A percentile compares a stretch with the other conserved stretches of the same genome.
Conservation (phyloP, 2,888 invertebrate genomes). For the Drosophila acutilabella region DNA sequence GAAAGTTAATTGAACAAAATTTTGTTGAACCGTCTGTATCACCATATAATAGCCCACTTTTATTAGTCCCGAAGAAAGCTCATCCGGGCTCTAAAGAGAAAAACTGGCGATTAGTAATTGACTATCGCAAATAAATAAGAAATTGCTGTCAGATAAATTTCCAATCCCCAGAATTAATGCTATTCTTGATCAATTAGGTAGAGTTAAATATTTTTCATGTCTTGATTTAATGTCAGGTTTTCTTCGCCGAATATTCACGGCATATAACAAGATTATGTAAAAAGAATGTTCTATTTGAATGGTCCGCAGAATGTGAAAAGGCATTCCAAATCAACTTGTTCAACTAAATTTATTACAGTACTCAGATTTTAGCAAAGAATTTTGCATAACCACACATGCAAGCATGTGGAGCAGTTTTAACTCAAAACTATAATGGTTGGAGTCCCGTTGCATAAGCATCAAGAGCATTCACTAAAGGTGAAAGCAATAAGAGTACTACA, state of each 20-base stretch:
- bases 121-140: constrained; percentile 28
- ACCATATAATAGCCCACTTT: not conserved
- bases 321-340: too few species aligned
- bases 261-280: constrained; percentile 3
- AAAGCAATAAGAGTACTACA: too few species aligned
- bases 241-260: not conserved
- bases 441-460: too few species aligned
- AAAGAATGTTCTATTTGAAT: not conserved
- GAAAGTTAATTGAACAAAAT: constrained; percentile 6
- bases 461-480: too few species aligned
- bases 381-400: too few species aligned
- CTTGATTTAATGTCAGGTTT: constrained; percentile 20
- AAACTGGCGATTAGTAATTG: constrained; percentile 10
- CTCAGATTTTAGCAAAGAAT: too few species aligned
- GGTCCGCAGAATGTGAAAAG: not conserved
- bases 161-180: constrained; percentile 22
- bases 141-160: constrained; percentile 22
- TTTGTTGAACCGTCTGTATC: constrained; percentile 10
- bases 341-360: too few species aligned
- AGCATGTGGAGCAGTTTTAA: too few species aligned
- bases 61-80: not conserved
- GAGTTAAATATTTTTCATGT: constrained; percentile 20
- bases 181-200: constrained; percentile 19
- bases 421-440: too few species aligned
- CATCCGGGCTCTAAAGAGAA: not conserved